Evolutionary conservation across 2,888 invertebrate species (phyloP).

Genomic region (Biston betularia): DNA sequence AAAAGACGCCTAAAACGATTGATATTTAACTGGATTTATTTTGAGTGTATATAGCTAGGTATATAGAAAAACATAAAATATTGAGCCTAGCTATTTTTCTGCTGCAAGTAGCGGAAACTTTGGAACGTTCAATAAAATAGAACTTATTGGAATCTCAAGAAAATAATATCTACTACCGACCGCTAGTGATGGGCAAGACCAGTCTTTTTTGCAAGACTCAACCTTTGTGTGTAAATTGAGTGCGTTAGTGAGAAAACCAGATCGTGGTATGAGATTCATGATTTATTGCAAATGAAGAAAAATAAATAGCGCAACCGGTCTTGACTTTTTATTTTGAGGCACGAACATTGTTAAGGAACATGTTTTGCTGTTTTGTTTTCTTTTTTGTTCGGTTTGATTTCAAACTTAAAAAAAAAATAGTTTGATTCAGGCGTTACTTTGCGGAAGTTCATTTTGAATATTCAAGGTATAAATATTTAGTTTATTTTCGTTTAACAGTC

Average conservation of each 20-base stretch:
- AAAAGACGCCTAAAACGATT: too few species aligned
- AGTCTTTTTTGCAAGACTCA: conserved; percentile 34
- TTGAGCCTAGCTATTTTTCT: too few species aligned
- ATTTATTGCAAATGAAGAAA: conserved; percentile 32
- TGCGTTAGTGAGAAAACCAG: conserved; percentile 35
- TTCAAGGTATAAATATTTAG: too few species aligned
- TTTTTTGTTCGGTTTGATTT: conserved; percentile 15
- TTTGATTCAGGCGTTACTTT: too few species aligned
- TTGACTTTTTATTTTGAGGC: conserved; percentile 20
- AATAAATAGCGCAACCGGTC: conserved; percentile 22
- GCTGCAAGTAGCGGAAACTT: conserved; percentile 2
- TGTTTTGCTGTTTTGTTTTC: too few species aligned
- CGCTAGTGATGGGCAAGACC: conserved; percentile 28
- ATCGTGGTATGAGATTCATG: conserved; percentile 36
- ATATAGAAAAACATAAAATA: too few species aligned
- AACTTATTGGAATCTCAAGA: conserved; percentile 30
- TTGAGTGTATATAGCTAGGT: too few species aligned
- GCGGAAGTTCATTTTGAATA: too few species aligned
- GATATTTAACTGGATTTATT: too few species aligned
- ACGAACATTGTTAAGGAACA: conserved; percentile 28
- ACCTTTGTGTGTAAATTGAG: conserved; percentile 38
- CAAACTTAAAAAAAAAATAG: neutral
- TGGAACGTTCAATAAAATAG: conserved; percentile 5
- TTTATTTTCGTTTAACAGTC: too few species aligned
- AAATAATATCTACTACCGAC: conserved; percentile 28